A percentile compares a stretch with the other conserved stretches of the same genome.
Conservation (phyloP, 2,888 invertebrate genomes). For the Leucozona laternaria region DNA sequence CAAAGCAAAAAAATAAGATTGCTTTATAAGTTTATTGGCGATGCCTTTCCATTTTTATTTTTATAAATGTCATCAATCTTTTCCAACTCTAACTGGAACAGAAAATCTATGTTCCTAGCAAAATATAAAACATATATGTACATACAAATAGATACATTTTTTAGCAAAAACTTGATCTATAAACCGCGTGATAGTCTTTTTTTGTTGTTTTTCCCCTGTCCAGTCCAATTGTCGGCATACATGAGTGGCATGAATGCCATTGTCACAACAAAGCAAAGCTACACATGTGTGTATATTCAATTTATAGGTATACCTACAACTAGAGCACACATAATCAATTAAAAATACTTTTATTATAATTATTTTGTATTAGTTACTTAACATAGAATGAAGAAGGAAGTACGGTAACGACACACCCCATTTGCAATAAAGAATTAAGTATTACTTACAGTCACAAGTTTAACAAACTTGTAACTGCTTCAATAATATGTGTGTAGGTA, state of each 20-base stretch:
- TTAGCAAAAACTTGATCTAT: not conserved
- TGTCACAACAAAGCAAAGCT: slow-evolving; percentile 9
- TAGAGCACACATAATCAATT: slow-evolving; percentile 42
- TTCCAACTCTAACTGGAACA: not conserved
- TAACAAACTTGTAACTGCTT: slow-evolving; percentile 38
- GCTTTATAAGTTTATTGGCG: not conserved
- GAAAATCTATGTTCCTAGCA: slow-evolving; percentile 1
- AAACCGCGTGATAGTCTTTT: slow-evolving; percentile 24
- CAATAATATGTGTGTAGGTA: not conserved
- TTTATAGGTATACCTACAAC: slow-evolving; percentile 11
- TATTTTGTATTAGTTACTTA: slow-evolving; percentile 22
- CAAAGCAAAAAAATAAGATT: not conserved
- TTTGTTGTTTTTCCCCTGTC: not conserved
- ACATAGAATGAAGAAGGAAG: slow-evolving; percentile 43
- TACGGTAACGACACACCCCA: slow-evolving; percentile 26
- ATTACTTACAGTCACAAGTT: slow-evolving; percentile 18
- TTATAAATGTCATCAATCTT: not conserved
- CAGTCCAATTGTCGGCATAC: not conserved
- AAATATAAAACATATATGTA: not conserved
- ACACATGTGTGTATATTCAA: not conserved
- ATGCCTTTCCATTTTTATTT: not conserved
- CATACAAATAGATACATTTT: not conserved
- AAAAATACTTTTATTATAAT: slow-evolving; percentile 18
- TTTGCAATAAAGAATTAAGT: slow-evolving; percentile 3
- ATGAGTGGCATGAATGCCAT: slow-evolving; percentile 24